Conservation (phyloP, 2,797 vertebrate species). For the Scomberomorus guttatus region DNA sequence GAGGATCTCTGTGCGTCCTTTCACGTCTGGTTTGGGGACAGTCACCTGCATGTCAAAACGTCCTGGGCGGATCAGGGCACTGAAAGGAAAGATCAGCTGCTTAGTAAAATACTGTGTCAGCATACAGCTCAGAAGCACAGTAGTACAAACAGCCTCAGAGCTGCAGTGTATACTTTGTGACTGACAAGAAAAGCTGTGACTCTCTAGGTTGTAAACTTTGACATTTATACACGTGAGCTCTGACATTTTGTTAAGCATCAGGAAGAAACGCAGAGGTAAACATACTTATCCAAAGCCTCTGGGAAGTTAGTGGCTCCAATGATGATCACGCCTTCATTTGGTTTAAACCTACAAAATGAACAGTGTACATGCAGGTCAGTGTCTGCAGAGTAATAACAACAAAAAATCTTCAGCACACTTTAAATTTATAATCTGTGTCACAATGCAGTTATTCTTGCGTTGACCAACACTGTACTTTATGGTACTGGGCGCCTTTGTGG, state of each 20-base stretch:
- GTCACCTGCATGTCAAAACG: constrained; percentile 99
- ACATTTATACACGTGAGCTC: constrained; percentile 12
- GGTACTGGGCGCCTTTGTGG: background rate
- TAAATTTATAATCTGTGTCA: background rate
- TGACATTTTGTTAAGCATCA: constrained; percentile 4
- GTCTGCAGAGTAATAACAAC: background rate
- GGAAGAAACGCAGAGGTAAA: constrained; percentile 47
- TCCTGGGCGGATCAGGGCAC: constrained; percentile 96
- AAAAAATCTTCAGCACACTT: background rate
- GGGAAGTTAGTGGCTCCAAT: constrained; percentile 99
- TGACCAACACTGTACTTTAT: background rate
- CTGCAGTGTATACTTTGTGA: background rate
- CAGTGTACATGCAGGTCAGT: background rate
- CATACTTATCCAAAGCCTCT: constrained; percentile 98
- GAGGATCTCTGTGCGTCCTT: constrained; percentile 96
- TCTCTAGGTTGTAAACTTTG: background rate
- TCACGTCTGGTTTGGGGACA: constrained; percentile 96
- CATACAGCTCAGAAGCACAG: background rate
- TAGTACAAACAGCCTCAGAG: background rate
- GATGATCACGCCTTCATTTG: constrained; percentile 98
- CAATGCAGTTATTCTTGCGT: background rate
- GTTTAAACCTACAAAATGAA: constrained; percentile 90
- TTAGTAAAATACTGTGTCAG: constrained; percentile 1
- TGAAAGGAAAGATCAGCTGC: constrained; percentile 56
- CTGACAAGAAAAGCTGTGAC: constrained; percentile 10